These are phyloP conservation scores for Netelia fuscicornis DNA, from an alignment of 2,888 invertebrate genomes.

Conservation along the genomic window DNA sequence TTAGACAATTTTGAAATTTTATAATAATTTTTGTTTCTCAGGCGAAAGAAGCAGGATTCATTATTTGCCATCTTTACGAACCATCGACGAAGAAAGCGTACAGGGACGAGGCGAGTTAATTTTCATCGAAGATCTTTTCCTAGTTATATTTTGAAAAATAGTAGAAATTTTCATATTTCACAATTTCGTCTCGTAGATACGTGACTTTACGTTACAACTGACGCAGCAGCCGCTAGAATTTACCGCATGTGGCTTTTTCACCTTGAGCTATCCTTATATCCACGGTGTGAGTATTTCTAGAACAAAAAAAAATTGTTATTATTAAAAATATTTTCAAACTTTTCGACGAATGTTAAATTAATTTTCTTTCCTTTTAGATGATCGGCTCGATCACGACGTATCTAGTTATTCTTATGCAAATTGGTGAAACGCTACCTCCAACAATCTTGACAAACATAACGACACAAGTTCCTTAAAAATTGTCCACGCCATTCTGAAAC, in stretches of 20 bases:
- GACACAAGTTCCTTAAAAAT: too few species aligned
- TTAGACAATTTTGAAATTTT: too few species aligned
- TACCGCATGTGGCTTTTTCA: conserved; percentile 76
- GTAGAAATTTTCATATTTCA: neutral
- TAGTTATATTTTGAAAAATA: neutral
- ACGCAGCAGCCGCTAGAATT: conserved; percentile 76
- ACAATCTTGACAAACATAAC: too few species aligned
- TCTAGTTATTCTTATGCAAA: too few species aligned
- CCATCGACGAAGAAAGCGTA: conserved; percentile 73
- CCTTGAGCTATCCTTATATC: conserved; percentile 74
- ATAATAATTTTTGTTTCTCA: conserved; percentile 44
- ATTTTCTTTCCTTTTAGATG: neutral
- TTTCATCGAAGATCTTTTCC: too few species aligned
- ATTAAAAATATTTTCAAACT: too few species aligned
- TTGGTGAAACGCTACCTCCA: too few species aligned
- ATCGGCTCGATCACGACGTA: too few species aligned
- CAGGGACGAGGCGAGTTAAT: conserved; percentile 72
- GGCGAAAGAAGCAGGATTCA: conserved; percentile 75
- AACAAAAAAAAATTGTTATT: too few species aligned
- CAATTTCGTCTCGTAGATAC: conserved; percentile 71
- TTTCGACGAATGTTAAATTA: too few species aligned
- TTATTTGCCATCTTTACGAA: conserved; percentile 77
- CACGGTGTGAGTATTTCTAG: conserved; percentile 70
- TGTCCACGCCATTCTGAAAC: neutral
- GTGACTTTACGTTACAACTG: conserved; percentile 76